Evolutionary conservation across 2,113 vertebrate species (phyloP).

Genomic region (Myrmecobius fasciatus): DNA sequence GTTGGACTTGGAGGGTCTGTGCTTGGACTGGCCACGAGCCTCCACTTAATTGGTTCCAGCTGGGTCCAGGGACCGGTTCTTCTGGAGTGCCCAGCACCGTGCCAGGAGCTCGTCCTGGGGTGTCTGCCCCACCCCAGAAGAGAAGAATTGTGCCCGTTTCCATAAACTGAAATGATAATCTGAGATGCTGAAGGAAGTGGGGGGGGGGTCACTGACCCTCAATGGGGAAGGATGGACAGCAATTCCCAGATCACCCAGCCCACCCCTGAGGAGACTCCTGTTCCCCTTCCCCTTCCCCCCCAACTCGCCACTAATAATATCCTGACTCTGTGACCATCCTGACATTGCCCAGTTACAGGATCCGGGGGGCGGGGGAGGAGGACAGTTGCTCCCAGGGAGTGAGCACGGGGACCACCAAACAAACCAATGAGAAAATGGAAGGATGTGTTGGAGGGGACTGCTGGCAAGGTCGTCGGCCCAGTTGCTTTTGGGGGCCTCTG

Average conservation of each 20-base stretch:
- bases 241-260: not conserved
- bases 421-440: not conserved
- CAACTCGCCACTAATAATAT: no score
- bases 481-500: not conserved
- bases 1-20: not conserved
- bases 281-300: no score
- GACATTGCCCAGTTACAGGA: not conserved
- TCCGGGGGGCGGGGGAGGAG: no score
- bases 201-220: not conserved
- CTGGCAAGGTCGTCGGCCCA: not conserved
- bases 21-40: not conserved
- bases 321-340: no score
- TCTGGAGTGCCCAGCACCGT: not conserved
- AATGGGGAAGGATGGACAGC: not conserved
- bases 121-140: not conserved
- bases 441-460: not conserved
- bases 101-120: not conserved
- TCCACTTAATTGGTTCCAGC: not conserved
- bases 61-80: not conserved
- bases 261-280: not conserved
- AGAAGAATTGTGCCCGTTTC: no score
- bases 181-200: not conserved
- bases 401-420: no score
- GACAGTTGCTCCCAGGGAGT: no score
- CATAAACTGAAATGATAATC: no score